These are phyloP conservation scores for Musca domestica DNA, from an alignment of 1,140 invertebrate species.

Conservation along the genomic window DNA sequence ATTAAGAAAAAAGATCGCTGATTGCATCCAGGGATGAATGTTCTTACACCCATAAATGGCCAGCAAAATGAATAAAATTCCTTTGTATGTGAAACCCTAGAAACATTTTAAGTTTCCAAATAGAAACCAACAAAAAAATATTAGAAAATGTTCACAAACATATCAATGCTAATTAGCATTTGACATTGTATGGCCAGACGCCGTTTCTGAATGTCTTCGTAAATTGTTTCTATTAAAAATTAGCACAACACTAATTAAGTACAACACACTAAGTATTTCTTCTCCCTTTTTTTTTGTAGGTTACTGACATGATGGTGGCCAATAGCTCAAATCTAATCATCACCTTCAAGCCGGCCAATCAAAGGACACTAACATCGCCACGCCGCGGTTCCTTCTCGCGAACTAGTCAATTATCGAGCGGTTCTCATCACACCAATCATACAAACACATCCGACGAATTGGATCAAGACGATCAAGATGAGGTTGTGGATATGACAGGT, in stretches of 20 bases:
- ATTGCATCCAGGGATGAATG: no score
- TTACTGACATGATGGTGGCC: conserved; percentile 99
- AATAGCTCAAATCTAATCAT: conserved; percentile 99
- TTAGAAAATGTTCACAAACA: no score
- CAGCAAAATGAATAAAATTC: no score
- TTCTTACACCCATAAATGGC: no score
- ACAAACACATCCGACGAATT: conserved; percentile 64
- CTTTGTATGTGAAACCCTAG: no score
- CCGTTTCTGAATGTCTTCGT: no score
- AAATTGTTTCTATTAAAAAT: background rate
- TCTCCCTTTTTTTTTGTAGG: conserved; percentile 63
- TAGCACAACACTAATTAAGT: background rate
- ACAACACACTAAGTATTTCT: background rate
- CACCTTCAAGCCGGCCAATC: conserved; percentile 95
- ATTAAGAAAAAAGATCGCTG: no score
- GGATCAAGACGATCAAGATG: conserved; percentile 60
- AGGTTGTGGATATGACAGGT: conserved; percentile 72
- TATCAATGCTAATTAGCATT: background rate
- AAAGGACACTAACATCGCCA: conserved; percentile 68
- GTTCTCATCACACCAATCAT: conserved; percentile 66
- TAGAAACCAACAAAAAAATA: no score
- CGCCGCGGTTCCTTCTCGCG: conserved; percentile 73
- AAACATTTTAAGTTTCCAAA: no score
- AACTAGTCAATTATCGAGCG: conserved; percentile 75
- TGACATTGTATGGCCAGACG: no score